A percentile compares a stretch with the other conserved stretches of the same genome.
Evolutionary conservation across 2,888 invertebrate species (phyloP).

Genomic region (Drepana falcataria): DNA sequence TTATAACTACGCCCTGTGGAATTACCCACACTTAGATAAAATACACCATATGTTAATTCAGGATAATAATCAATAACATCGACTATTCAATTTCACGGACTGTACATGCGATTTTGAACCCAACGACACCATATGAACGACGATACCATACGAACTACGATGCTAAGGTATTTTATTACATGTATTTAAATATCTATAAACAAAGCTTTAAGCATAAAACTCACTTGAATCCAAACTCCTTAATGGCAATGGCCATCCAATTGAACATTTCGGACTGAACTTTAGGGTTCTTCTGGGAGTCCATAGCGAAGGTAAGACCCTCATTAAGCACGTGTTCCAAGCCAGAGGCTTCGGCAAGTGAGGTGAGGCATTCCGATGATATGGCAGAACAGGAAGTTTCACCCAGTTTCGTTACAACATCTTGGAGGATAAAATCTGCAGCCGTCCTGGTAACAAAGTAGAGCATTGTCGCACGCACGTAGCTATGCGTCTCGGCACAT

Average conservation of each 20-base stretch:
- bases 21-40: too few relatives aligned
- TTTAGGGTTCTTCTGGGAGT: constrained; percentile 92
- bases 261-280: constrained; percentile 90
- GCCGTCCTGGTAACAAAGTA: constrained; percentile 72
- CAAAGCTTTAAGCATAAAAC: constrained; percentile 30
- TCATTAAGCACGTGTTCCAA: constrained; percentile 86
- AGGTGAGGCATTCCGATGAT: constrained; percentile 83
- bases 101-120: too few relatives aligned
- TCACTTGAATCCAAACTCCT: constrained; percentile 92
- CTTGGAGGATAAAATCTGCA: constrained; percentile 86
- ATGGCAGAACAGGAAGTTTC: constrained; percentile 88
- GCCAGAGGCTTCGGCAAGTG: constrained; percentile 87
- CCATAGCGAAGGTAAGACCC: constrained; percentile 86
- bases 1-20: too few relatives aligned
- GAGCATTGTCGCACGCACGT: too few relatives aligned
- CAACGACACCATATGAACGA: too few relatives aligned
- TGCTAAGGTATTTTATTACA: too few relatives aligned
- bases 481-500: too few relatives aligned
- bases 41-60: too few relatives aligned
- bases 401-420: constrained; percentile 90
- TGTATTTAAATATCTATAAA: too few relatives aligned
- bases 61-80: too few relatives aligned
- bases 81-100: too few relatives aligned
- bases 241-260: constrained; percentile 88
- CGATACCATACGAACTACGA: too few relatives aligned